Base-by-base conservation (phyloP, 1,140 invertebrate genomes). In the Plectrocnemia conspersa region DNA sequence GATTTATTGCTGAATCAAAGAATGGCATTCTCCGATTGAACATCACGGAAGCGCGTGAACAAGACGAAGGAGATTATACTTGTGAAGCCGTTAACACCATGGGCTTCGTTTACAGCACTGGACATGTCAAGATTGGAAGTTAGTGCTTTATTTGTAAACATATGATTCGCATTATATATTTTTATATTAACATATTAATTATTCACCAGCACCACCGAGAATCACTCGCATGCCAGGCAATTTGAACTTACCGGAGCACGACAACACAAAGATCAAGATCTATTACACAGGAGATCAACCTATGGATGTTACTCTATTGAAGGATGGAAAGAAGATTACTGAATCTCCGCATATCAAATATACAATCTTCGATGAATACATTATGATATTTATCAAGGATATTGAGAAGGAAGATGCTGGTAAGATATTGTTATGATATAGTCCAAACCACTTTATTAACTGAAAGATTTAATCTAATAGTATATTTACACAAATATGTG, bases 261-360 rank as follows among this genome's bases (percentile, higher is more conserved):
- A 97, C 61, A 97, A 98, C 66, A 88, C 92, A 1, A 95, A 96
- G 70, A 91, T 97, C 62, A 97, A 97, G 72, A 86, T 95, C 33
- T 87, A 86, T 65, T 95, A 92, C 73, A 83, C 84, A 49, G 92
- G 92, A n/a, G 91, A 93, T 71, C 88, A 92, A 68, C 93, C 94
- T 23, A 86, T 96, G 65, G 85, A 89, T 40, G 85, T 97, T 27
- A 82, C 79, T 2, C 74, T 98, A 18, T 85, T 78, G 41, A 90
- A 88, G 64, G 84, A 94, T 65, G 91, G 90, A n/a, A 77, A 79
- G 42, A 81, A 84, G 33, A 68, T 96, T 22, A 74, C 79, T 0
- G 86, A 94, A 63, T 85, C 86, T 1, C 71, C 77, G 0, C 87
- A 92, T 59, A 80, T 98, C 59, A 97, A 96, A 68, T 93, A 86